A percentile compares a stretch with the other conserved stretches of the same genome.
Conservation (phyloP, 1,140 invertebrate genomes). For the Apis dorsata region DNA sequence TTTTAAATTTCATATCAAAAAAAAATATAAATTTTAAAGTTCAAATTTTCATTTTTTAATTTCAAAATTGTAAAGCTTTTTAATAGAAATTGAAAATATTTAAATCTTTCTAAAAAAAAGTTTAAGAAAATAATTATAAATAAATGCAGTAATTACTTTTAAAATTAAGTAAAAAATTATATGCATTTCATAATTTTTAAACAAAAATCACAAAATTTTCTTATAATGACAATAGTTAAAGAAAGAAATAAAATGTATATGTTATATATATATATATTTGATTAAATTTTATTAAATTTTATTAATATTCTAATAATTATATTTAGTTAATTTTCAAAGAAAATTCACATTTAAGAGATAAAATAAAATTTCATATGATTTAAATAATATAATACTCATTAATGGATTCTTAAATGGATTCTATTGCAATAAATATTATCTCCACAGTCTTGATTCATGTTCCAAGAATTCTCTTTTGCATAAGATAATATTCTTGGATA, state of each 20-base stretch:
- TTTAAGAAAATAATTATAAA: not conserved
- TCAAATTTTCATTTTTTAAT: not conserved
- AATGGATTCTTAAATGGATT: not conserved
- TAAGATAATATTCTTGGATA: not conserved
- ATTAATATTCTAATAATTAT: not conserved
- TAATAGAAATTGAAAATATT: not conserved
- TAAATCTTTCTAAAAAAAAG: not conserved
- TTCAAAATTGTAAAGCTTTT: not conserved
- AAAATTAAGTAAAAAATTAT: not conserved
- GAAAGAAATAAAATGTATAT: too few species aligned
- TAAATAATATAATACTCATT: not conserved
- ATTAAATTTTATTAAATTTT: not conserved
- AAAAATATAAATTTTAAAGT: not conserved
- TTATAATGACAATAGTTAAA: not conserved
- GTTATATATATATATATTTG: not conserved
- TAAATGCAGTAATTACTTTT: not conserved
- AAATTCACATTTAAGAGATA: not conserved
- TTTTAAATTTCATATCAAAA: not conserved
- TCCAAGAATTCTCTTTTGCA: conserved; percentile 8
- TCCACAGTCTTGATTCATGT: not conserved
- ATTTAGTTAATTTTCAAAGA: not conserved
- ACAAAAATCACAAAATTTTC: too few species aligned
- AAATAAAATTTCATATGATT: not conserved
- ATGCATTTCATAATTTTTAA: too few species aligned
- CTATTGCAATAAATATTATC: conserved; percentile 1